Base-by-base conservation (phyloP, 2,888 invertebrate species). In the Drosophila paracracens region DNA sequence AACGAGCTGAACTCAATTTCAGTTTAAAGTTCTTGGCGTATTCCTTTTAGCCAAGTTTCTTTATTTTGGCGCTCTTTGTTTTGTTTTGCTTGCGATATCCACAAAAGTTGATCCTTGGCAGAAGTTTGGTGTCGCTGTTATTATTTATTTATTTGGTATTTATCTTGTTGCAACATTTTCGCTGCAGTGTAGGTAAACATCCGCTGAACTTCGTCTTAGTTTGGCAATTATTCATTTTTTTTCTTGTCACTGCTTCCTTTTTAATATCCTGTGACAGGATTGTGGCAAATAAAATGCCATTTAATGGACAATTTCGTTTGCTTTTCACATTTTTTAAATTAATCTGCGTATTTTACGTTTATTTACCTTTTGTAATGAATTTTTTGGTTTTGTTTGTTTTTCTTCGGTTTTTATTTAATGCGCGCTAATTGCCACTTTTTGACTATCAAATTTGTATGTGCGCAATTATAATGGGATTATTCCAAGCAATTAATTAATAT, bases 131-230 rank as follows among this genome's bases (percentile, higher is more conserved):
- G 61, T 33, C 38, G 36, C 57, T 27, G 31, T 53, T 66, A 61
- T 76, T 76, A 76, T 65, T 71, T 70, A 67, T 73, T 70, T 78
- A 70, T 75, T 81, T 70, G 38, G 70, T 67, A 67, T 78, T 84
- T 73, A 76, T 81, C 65, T 81, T 67, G 72, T 69, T 68, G 62
- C 68, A 58, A 43, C 73, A 80, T 71, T 70, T 73, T 70, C 70
- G 50, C 52, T 61, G 63, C 57, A 74, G 79, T 74, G 56, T 65
- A 70, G 62, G 58, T 69, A 81, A 76, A 76, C 67, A 81, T 60
- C 35, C 25, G 58, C 48, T 40, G 10, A 74, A 68, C 76, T 83
- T 76, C 71, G 29, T 27, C 35, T 65, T 48, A 36, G 69, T 64
- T 51, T 54, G 10, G 16, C 62, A 75, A 76, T 71, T 71, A 76